Base-by-base conservation (phyloP, 2,888 invertebrate genomes). In the Drosophila kuntzei region DNA sequence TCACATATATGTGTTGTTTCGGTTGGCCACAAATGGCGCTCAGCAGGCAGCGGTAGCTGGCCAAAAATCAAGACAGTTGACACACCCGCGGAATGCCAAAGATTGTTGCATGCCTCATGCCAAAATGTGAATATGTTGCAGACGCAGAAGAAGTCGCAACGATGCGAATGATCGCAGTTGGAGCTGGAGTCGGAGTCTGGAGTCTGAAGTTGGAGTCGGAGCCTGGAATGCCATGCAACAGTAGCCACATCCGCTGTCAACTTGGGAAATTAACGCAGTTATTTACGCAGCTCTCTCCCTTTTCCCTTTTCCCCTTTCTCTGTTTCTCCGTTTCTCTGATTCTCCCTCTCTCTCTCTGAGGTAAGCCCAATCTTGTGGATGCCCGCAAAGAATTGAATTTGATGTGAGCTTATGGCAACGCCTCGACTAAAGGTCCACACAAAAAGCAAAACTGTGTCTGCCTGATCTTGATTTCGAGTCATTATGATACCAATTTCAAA, bases 221-320 rank as follows among this genome's bases (percentile, higher is more conserved):
- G 61, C 11, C 37, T 49, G 79, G 71, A 75, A 68, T 76, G 76
- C 72, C 73, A 74, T 55, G 74, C 57, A 43, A 73, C 89, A 87
- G 87, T 85, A 85, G 89, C 87, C 79, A 84, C 81, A 85, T 84
- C 77, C 81, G 87, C 89, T 85, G 89, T 89, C 89, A 89, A 79
- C 81, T 77, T 72, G 71, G 73, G 59, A 84, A 84, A 89, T 85
- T 76, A 87, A 87, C 84, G 89, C 84, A 89, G 85, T 85, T 87
- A 87, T 89, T 85, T 81, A 88, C 71, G 65, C 89, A 83, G 71
- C 6, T 37, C 37, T 22, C 25, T 4, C 14, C 6, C n/a, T 29
- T 9, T 27, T 2, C 27, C 27, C 39, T 9, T 2, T 39, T 39
- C 51, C 29, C 27, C 27, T 18, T 4, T 12, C 12, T 27, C 27